phyloP scores from a whole-genome alignment of 30 jellyfish, hydroid and myxozoan species.

The Pseudorhiza aurosa region DNA sequence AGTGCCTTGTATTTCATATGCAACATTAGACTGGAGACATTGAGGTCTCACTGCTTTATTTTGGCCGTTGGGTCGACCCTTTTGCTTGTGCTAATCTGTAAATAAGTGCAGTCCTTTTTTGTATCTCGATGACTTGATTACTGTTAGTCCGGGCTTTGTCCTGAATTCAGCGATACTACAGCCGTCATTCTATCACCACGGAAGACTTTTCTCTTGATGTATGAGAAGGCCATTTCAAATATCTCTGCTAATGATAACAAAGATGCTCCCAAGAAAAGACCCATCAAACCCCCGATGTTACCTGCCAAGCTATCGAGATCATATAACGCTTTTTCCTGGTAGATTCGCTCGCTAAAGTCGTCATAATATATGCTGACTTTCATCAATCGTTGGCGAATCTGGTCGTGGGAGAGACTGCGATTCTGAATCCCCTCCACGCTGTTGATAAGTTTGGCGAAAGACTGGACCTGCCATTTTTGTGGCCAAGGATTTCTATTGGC shows the following conservation, averaged over 20 bases:
- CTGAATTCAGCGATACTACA: no score
- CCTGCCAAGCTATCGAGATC: not conserved
- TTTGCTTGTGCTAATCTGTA: no score
- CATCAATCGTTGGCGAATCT: slow-evolving; percentile 34
- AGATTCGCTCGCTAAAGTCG: not conserved
- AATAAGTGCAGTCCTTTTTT: no score
- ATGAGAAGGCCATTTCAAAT: slow-evolving; percentile 5
- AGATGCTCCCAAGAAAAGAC: slow-evolving; percentile 57
- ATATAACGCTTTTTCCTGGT: slow-evolving; percentile 15
- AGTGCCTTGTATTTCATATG: no score
- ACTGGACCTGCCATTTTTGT: slow-evolving; percentile 10
- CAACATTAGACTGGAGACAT: no score
- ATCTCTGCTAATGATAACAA: slow-evolving; percentile 38
- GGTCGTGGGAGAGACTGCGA: not conserved
- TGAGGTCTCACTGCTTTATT: no score
- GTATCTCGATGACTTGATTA: not conserved
- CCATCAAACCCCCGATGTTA: slow-evolving; percentile 61
- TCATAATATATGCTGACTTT: slow-evolving; percentile 43
- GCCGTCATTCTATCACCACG: no score
- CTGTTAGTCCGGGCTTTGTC: no score
- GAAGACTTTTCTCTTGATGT: not conserved
- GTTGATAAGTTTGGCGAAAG: not conserved
- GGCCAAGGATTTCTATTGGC: slow-evolving; percentile 42
- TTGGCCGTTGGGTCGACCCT: no score
- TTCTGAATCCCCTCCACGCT: not conserved